A percentile compares a stretch with the other conserved stretches of the same genome.
These are phyloP conservation scores for Graphium colonna DNA, from an alignment of 2,888 invertebrate genomes.

Conservation along the genomic window DNA sequence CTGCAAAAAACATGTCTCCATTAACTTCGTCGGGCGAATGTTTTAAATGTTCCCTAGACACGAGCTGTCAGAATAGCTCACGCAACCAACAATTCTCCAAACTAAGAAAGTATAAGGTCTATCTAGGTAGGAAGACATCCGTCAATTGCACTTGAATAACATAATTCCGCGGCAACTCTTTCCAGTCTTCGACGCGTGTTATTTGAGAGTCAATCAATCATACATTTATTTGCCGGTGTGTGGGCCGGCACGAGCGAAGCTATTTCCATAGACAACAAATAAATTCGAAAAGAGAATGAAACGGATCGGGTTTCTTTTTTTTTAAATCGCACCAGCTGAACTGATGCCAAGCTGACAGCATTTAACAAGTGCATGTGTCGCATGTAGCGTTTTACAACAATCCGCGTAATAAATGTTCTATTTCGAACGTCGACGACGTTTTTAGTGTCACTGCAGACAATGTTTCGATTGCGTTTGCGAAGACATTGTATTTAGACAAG, in stretches of 20 bases:
- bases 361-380: not conserved
- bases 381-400: not conserved
- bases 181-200: not conserved
- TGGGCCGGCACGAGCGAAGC: not conserved
- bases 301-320: not conserved
- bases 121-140: too few species aligned
- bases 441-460: not conserved
- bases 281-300: not conserved
- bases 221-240: not conserved
- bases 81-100: constrained; percentile 6
- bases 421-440: not conserved
- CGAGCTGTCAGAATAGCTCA: constrained; percentile 23
- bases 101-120: constrained; percentile 1
- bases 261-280: not conserved
- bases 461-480: too few species aligned
- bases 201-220: constrained; percentile 14
- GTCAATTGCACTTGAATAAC: not conserved
- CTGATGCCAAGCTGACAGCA: not conserved
- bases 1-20: constrained; percentile 7
- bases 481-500: too few species aligned
- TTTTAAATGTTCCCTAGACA: constrained; percentile 22
- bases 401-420: not conserved
- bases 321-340: not conserved
- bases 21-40: constrained; percentile 4
- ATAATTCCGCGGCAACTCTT: not conserved